These are phyloP conservation scores for Lycorma delicatula DNA, from an alignment of 1,140 invertebrate species.

Conservation along the genomic window DNA sequence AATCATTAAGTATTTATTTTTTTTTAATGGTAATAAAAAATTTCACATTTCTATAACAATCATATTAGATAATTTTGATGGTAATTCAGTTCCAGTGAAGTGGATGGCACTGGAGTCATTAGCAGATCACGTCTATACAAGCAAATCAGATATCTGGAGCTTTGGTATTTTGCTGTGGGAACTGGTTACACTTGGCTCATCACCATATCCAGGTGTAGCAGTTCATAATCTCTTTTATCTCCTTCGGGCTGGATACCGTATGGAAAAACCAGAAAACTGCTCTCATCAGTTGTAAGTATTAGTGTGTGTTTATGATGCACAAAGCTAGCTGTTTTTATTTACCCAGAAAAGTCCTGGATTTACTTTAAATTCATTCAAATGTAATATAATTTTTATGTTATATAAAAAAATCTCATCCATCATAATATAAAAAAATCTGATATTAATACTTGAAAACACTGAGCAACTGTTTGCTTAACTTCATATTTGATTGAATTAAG, in stretches of 20 bases:
- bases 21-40: too few species aligned
- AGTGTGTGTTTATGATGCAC: neutral
- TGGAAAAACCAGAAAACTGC: slow-evolving; percentile 76
- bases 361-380: neutral
- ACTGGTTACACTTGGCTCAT: slow-evolving; percentile 70
- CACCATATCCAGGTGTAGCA: slow-evolving; percentile 69
- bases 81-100: slow-evolving; percentile 60
- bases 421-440: neutral
- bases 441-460: neutral
- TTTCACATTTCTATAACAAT: too few species aligned
- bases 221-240: slow-evolving; percentile 69
- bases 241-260: slow-evolving; percentile 67
- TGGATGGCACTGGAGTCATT: slow-evolving; percentile 85
- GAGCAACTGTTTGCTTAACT: neutral
- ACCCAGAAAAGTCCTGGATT: neutral
- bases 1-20: too few species aligned
- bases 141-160: slow-evolving; percentile 86
- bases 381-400: neutral
- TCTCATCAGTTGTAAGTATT: slow-evolving; percentile 62
- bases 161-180: slow-evolving; percentile 87
- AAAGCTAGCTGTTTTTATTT: neutral
- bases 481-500: too few species aligned
- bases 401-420: neutral
- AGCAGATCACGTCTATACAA: slow-evolving; percentile 79
- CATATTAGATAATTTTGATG: too few species aligned